Conservation (phyloP, 2,888 invertebrate genomes). For the Drosophila lutescens region DNA sequence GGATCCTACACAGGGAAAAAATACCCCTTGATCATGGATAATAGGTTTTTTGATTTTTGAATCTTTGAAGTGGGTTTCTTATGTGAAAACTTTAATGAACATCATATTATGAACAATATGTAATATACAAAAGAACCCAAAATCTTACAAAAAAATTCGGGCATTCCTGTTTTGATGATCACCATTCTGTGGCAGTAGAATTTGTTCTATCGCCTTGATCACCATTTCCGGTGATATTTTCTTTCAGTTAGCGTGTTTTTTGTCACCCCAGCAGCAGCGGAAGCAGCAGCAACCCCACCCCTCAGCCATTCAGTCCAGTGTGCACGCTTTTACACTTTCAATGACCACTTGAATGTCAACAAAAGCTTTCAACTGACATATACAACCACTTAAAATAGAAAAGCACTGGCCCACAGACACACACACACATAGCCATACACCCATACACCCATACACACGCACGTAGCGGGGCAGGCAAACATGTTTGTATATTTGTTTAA, state of each 20-base stretch:
- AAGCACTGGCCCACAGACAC: constrained; percentile 52
- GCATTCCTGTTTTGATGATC: no score
- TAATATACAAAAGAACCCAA: no score
- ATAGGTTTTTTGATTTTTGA: no score
- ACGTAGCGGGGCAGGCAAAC: constrained; percentile 9
- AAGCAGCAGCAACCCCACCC: neutral
- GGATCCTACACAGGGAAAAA: constrained; percentile 8
- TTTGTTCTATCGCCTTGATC: neutral
- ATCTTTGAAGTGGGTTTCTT: no score
- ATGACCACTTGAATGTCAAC: constrained; percentile 79
- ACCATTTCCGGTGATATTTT: constrained; percentile 6
- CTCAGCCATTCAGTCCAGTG: constrained; percentile 15
- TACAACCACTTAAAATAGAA: constrained; percentile 77
- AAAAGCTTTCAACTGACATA: constrained; percentile 78
- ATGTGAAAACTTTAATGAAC: no score
- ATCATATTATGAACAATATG: no score
- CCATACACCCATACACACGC: constrained; percentile 2
- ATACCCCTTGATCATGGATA: neutral
- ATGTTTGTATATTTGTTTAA: constrained; percentile 53
- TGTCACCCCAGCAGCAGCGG: no score
- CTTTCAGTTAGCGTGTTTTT: constrained; percentile 1
- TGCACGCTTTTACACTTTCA: constrained; percentile 72
- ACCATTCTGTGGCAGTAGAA: no score
- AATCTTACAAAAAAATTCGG: no score
- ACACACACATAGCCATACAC: constrained; percentile 19